A percentile compares a stretch with the other conserved stretches of the same genome.
Evolutionary conservation across 2,888 invertebrate genomes (phyloP).

Genomic region (Leptopilina myrica): DNA sequence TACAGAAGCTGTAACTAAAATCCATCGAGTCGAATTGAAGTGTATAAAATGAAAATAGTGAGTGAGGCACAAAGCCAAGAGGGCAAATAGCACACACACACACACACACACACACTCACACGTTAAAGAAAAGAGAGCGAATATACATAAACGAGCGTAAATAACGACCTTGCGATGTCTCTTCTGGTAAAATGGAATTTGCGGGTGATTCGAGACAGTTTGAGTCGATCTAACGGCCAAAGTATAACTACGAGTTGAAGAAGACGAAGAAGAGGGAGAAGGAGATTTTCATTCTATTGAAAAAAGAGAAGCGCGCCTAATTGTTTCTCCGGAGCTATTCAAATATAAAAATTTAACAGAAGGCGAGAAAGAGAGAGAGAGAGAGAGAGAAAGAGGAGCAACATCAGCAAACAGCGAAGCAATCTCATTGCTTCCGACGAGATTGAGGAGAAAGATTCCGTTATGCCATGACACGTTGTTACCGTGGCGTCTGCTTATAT

Average conservation of each 20-base stretch:
- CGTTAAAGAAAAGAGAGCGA: background rate
- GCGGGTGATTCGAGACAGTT: conserved; percentile 23
- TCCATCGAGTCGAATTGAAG: no score
- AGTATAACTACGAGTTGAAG: background rate
- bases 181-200: conserved; percentile 18
- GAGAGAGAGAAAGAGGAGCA: conserved; percentile 41
- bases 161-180: conserved; percentile 23
- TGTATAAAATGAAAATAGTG: no score
- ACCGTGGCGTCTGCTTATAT: conserved; percentile 63
- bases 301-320: conserved; percentile 52
- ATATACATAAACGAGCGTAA: conserved; percentile 2
- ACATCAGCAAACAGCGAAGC: no score
- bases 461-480: conserved; percentile 74
- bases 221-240: conserved; percentile 45
- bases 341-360: conserved; percentile 51
- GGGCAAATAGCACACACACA: no score
- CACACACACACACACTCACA: no score
- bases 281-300: conserved; percentile 1
- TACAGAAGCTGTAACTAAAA: no score
- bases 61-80: no score
- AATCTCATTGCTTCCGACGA: conserved; percentile 41
- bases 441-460: conserved; percentile 61
- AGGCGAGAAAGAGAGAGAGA: conserved; percentile 33
- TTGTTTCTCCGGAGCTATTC: conserved; percentile 54
- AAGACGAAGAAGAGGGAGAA: background rate